phyloP scores from a whole-genome alignment of 2,113 vertebrate species.

The Hoplias malabaricus region DNA sequence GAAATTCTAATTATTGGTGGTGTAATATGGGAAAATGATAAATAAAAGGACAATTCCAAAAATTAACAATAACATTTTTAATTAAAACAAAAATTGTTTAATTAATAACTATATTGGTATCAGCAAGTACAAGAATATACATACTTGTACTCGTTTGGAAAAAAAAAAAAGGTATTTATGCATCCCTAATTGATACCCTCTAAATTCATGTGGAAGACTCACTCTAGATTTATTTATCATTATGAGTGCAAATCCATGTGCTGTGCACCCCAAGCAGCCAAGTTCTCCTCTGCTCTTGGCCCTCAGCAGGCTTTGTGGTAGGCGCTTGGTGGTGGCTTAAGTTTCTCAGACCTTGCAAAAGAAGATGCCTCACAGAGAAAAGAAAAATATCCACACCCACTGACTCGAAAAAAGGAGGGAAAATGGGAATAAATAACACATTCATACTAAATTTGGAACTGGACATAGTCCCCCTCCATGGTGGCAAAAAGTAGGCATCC shows the following conservation, averaged over 20 bases:
- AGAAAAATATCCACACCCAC: constrained; percentile 51
- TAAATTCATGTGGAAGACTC: constrained; percentile 10
- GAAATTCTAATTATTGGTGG: too few species aligned
- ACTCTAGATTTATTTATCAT: constrained; percentile 42
- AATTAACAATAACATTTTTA: too few species aligned
- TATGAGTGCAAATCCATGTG: constrained; percentile 45
- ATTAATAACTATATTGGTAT: too few species aligned
- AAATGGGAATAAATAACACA: constrained; percentile 52
- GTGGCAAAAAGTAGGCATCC: constrained; percentile 38
- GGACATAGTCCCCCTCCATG: constrained; percentile 25
- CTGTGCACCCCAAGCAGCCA: constrained; percentile 24
- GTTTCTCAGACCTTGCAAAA: constrained; percentile 51
- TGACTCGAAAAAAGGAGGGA: constrained; percentile 27
- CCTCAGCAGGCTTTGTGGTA: constrained; percentile 30
- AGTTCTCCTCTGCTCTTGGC: constrained; percentile 41
- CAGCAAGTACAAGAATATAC: too few species aligned
- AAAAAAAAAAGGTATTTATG: too few species aligned
- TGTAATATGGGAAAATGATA: too few species aligned
- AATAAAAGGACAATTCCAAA: too few species aligned
- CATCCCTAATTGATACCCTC: constrained; percentile 25
- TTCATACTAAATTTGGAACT: constrained; percentile 52
- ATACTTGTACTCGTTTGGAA: too few species aligned
- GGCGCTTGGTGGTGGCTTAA: constrained; percentile 37
- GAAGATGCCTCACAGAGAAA: constrained; percentile 51
- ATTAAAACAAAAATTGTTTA: too few species aligned